Base-by-base conservation (phyloP, 2,888 invertebrate species). In the Melanargia galathea region DNA sequence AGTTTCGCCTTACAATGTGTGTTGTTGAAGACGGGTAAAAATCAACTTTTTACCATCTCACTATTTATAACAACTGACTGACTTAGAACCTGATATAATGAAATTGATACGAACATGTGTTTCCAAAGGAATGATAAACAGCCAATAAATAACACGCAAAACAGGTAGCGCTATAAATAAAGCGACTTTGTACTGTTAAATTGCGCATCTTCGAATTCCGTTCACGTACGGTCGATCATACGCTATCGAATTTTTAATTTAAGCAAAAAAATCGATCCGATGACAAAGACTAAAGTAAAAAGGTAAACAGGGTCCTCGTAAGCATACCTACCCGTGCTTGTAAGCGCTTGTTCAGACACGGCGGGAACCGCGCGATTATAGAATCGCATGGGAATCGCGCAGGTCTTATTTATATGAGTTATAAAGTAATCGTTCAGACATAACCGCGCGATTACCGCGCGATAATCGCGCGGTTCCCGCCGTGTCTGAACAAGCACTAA, bases 201-300 rank as follows among this genome's bases (percentile, higher is more conserved):
- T 45, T 48, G 45, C 62, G 49, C 38, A 43, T 60, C 52, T 63
- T 58, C 45, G 52, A 52, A 84, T 83, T 81, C 83, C 57, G 68
- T 70, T 77, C 85, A 84, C 84, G 83, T 81, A 75, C 71, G 64
- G 68, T 57, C 78, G 77, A 80, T 81, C 79, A 81, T 75, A 77
- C 78, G 80, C 76, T 76, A 82, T 84, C 78, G 82, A 87, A 87
- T 82, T 83, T 84, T 86, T 89, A 87, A 90, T 86, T 87, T 81
- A 70, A 79, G 76, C 79, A 87, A 89, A 90, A 87, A 88, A 81
- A 65, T 49, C 6, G 45, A 63, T 62, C 74, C 70, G 67, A 70
- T 71, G n/a, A n/a, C 38, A 40, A 2, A 22, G 35, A 54, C 54
- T 66, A 57, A 30, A 48, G 13, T 2, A 51, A 35, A 11, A 11